Evolutionary conservation across 2,797 vertebrate genomes (phyloP), one percentile per base, ranked within the genome.

Genomic region (Coendou prehensilis): DNA sequence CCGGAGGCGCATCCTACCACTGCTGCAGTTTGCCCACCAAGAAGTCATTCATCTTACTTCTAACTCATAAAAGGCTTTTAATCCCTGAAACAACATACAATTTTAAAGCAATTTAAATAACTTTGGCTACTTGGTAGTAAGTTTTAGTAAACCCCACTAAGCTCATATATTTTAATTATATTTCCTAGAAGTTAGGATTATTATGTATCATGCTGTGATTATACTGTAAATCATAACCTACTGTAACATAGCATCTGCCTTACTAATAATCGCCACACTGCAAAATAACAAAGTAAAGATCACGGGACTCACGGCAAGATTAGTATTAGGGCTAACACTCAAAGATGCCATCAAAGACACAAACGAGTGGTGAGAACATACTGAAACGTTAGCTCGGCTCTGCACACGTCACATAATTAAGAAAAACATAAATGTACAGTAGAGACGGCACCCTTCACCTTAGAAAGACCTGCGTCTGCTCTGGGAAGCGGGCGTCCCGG

Each of bases 71-170:
- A 59, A 73, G 33, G 5, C 41, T 94, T 94, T 80, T 84, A 67
- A 87, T 71, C 41, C 8, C 67, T 95, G 50, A 73, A 37, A 82
- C 13, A 84, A 26, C 22, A 57, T 78, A 28, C 85, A 37, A 75
- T 69, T 82, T 86, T 93, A 76, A 96, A 41, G 94, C 80, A 83
- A 23, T 88, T 95, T 20, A 94, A 85, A 86, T 90, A 90, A 59
- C 20, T 90, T 84, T 73, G 20, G 9, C 56, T 89, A 22, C 37
- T 87, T n/a, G 47, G 56, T 67, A 89, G 79, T 85, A 81, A 79
- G 89, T 82, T 91, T 91, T 81, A 45, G 69, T 86, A 54, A 92
- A 86, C 18, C 61, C 15, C 30, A 41, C 37, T 71, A 45, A 86
- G 59, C 6, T 87, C 59, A 13, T 69, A 37, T 79, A 47, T 83